These are phyloP conservation scores for Tipula unca DNA, from an alignment of 2,888 invertebrate genomes.

Conservation along the genomic window DNA sequence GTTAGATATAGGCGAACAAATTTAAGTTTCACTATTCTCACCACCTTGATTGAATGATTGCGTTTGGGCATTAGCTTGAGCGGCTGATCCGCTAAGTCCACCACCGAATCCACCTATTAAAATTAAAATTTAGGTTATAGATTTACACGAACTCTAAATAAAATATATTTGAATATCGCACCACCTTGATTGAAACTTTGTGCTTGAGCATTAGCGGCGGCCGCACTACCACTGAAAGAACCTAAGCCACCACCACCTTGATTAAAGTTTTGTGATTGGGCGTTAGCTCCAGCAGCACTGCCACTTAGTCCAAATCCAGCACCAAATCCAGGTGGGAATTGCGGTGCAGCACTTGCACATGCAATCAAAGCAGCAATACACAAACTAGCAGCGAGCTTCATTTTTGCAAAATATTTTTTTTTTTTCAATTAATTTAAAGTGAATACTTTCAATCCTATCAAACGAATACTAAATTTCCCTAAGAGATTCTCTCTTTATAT, in stretches of 20 bases:
- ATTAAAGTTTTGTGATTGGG: slow-evolving; percentile 17
- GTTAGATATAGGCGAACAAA: background rate
- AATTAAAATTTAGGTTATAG: background rate
- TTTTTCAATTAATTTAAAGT: background rate
- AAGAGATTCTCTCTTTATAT: background rate
- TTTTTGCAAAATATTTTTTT: background rate
- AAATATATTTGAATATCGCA: background rate
- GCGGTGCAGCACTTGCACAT: background rate
- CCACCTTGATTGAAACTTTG: background rate
- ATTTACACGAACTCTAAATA: background rate
- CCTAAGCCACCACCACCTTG: background rate
- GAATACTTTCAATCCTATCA: background rate
- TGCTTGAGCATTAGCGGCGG: background rate
- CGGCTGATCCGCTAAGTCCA: background rate
- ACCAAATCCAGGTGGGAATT: background rate
- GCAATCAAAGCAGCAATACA: background rate
- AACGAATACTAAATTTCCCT: background rate
- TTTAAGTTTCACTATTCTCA: too few relatives aligned
- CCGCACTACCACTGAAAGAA: background rate
- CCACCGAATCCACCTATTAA: background rate
- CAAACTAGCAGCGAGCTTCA: background rate
- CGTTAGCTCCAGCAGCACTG: background rate
- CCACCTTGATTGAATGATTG: background rate
- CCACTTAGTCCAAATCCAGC: background rate
- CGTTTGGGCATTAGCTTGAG: background rate